Conservation (phyloP, 2,888 invertebrate species). For the Romanomermis culicivorax region DNA sequence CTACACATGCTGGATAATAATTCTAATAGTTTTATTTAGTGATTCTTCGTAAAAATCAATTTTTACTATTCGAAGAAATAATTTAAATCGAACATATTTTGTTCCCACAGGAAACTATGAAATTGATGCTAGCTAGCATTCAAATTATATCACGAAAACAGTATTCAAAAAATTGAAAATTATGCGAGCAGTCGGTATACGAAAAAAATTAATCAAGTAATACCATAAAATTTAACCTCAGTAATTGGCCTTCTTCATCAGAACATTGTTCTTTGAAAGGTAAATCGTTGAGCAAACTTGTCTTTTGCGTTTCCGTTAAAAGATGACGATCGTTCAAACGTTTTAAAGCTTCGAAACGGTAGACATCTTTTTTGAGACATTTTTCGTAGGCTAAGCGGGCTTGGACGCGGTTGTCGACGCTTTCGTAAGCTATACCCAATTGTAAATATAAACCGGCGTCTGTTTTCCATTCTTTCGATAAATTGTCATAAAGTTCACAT, state of each 20-base stretch:
- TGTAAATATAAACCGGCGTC: background rate
- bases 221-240: too few relatives aligned
- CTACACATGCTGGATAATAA: too few relatives aligned
- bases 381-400: slow-evolving; percentile 1
- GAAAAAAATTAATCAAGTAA: too few relatives aligned
- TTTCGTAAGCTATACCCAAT: slow-evolving; percentile 3
- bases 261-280: slow-evolving; percentile 4
- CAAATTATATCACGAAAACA: too few relatives aligned
- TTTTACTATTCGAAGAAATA: too few relatives aligned
- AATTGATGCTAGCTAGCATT: too few relatives aligned
- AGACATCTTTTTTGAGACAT: slow-evolving; percentile 4
- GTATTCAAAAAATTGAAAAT: too few relatives aligned
- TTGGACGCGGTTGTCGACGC: slow-evolving; percentile 4
- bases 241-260: background rate
- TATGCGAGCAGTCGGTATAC: too few relatives aligned
- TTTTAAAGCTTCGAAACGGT: slow-evolving; percentile 3
- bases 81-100: too few relatives aligned
- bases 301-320: slow-evolving; percentile 2
- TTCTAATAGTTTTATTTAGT: too few relatives aligned
- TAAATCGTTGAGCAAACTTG: background rate
- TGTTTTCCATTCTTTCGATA: background rate
- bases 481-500: background rate
- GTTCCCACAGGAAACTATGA: too few relatives aligned
- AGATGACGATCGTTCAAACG: background rate
- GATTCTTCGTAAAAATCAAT: too few relatives aligned